Evolutionary conservation across 2,888 invertebrate species (phyloP), one percentile per base, ranked within the genome.

Genomic region (Napeogenes sylphis): DNA sequence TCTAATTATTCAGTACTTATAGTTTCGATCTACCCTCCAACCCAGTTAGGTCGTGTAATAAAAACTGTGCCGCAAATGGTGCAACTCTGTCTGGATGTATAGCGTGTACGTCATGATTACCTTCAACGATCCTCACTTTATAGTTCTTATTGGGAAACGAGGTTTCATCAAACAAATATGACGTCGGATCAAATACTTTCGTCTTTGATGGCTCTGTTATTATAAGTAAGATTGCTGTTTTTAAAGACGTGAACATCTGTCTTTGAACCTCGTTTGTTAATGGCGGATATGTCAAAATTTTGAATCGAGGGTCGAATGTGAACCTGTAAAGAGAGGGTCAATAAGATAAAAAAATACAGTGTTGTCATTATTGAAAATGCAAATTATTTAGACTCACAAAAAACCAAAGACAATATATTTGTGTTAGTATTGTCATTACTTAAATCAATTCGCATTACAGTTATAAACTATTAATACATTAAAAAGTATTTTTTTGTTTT

Each of bases 51-150:
- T 83, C 84, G 46, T 79, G 68, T 3, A 81, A 35, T 30, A 92
- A 67, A 75, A 92, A 92, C 62, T 80, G 80, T 0, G 69, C 67
- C 0, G 92, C 71, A 70, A 75, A 76, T 0, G 76, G 69, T 0
- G 91, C 92, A 0, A 94, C 75, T 12, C 76, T 72, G 59, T 92
- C 92, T 0, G 94, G 93, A 56, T 87, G 68, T 38, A 86, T 85
- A 6, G 92, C 85, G 71, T 94, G 94, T 0, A 93, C 87, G 72
- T 94, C 92, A 65, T 94, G 94, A 60, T 83, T 80, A 0, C 94
- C 94, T 0, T 77, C 73, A 0, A 93, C 89, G 3, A 69, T 45
- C 4, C 83, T 72, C 2, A 82, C 77, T 13, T 82, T 75, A 2
- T 74, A 80, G 55, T 84, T 84, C 0, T 71, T 71, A 0, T 68